Evolutionary conservation across 2,797 vertebrate genomes (phyloP).

Genomic region (Sphenodon punctatus): DNA sequence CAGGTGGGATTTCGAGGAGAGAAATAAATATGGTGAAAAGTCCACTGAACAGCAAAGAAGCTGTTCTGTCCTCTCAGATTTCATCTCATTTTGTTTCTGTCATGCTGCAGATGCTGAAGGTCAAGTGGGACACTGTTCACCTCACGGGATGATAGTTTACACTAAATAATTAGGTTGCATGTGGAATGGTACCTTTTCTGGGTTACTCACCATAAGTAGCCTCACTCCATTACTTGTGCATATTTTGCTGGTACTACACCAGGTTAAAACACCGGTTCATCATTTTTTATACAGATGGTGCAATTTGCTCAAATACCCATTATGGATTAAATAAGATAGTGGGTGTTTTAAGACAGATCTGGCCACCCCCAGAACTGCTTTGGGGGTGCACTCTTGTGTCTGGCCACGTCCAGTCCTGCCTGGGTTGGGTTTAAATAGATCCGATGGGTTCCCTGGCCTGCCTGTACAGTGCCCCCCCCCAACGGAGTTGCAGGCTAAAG

Average conservation of each 20-base stretch:
- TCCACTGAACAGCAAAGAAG: background rate
- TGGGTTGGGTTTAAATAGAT: no score
- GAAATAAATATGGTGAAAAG: conserved; percentile 32
- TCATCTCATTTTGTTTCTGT: background rate
- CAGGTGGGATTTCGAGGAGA: background rate
- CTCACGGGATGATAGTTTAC: background rate
- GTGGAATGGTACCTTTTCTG: background rate
- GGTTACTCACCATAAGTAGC: background rate
- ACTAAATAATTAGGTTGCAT: background rate
- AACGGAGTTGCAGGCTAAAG: no score
- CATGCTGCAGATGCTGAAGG: background rate
- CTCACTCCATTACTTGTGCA: background rate
- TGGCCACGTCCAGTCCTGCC: no score
- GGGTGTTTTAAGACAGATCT: no score
- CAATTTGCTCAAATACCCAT: background rate
- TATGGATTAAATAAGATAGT: no score
- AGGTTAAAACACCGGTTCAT: background rate
- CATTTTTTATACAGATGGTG: background rate
- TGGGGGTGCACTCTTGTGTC: no score
- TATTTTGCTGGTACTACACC: background rate
- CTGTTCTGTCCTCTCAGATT: background rate
- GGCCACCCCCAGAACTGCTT: no score
- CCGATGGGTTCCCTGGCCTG: no score
- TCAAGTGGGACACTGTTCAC: background rate
- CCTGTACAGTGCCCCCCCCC: no score